Evolutionary conservation across 2,797 vertebrate species (phyloP), one percentile per base, ranked within the genome.

Genomic region (Cuculus canorus): DNA sequence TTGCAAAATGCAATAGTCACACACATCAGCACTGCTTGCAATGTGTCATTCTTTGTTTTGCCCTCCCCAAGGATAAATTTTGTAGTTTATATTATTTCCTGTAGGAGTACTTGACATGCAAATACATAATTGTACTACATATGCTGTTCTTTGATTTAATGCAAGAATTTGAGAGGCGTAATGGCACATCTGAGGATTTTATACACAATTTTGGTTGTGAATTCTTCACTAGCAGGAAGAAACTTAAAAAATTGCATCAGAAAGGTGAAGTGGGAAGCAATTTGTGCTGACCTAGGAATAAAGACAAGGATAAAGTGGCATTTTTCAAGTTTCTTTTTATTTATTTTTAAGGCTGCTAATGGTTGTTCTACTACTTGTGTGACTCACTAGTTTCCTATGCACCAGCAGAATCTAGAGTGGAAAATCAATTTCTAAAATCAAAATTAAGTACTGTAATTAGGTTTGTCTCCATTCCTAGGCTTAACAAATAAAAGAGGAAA

Each of bases 381-480:
- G 89, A 73, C 72, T 88, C 90, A 79, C 78, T 90, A 63, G 23
- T 95, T 97, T 96, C 85, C 88, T 93, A 86, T 91, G 86, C 70
- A 96, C 85, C 78, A 96, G 90, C 94, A 96, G 84, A 97, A 97
- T 93, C 72, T 80, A 81, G 86, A 98, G 70, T 79, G 93, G 82
- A 96, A 97, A 97, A 96, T 97, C 95, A 95, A 97, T 97, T 97
- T 97, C 73, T 93, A 81, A 98, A 96, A 97, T 97, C 68, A 97
- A 96, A 98, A 98, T 96, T 97, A 98, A 97, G 77, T 96, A 66
- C 93, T 19, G 24, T 90, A 86, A 94, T 96, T 95, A 97, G 80
- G 60, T 94, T 85, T 91, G 83, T 89, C 93, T 96, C 92, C 75
- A 35, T 69, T 93, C 47, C 32, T 72, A 94, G 86, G 72, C 53